These are phyloP conservation scores for Plecotus auritus DNA, from an alignment of 2,113 vertebrate species.

Conservation along the genomic window DNA sequence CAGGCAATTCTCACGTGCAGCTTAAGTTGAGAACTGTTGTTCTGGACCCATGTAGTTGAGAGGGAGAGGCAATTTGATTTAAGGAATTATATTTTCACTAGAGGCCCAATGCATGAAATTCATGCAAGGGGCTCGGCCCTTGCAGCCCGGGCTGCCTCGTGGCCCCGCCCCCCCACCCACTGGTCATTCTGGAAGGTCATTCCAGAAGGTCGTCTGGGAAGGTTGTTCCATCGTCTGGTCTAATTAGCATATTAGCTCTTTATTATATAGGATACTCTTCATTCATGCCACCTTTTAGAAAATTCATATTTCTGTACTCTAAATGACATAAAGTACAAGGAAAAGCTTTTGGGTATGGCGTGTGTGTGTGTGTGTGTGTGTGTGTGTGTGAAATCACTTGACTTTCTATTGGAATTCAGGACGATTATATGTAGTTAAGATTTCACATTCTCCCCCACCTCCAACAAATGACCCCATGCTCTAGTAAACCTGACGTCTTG, in stretches of 20 bases:
- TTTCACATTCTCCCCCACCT: not conserved
- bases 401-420: slow-evolving; percentile 17
- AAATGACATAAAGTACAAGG: not conserved
- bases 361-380: not conserved
- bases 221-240: no score
- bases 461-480: not conserved
- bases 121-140: no score
- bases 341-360: not conserved
- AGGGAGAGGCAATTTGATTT: not conserved
- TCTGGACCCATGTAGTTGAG: not conserved
- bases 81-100: not conserved
- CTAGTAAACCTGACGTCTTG: not conserved
- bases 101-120: no score
- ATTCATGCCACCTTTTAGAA: not conserved
- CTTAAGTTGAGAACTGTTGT: not conserved
- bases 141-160: no score
- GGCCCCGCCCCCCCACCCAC: no score
- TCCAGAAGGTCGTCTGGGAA: no score
- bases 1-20: not conserved
- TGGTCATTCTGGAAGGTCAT: no score
- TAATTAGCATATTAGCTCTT: no score
- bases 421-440: not conserved
- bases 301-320: not conserved
- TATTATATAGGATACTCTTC: not conserved
- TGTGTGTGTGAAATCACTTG: not conserved